Evolutionary conservation across 2,888 invertebrate species (phyloP).

Genomic region (Creontiades dilutus): DNA sequence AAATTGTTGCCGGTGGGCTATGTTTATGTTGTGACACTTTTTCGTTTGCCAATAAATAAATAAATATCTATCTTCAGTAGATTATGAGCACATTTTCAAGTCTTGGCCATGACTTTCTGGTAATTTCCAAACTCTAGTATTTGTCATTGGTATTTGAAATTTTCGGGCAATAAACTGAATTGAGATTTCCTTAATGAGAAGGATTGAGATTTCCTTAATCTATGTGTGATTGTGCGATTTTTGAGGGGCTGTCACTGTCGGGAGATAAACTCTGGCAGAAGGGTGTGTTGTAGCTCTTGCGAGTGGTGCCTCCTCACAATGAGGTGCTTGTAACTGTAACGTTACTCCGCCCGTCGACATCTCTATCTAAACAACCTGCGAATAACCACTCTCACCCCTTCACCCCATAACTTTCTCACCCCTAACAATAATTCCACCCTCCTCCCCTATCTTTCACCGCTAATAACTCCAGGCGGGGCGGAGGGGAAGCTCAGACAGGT

Average conservation of each 20-base stretch:
- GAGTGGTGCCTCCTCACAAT: background rate
- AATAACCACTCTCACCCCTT: background rate
- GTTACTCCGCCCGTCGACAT: background rate
- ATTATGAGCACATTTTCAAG: too few species aligned
- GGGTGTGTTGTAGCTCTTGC: background rate
- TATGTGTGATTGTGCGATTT: too few species aligned
- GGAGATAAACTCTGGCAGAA: background rate
- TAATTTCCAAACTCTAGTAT: too few species aligned
- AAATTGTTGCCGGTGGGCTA: too few species aligned
- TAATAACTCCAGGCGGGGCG: background rate
- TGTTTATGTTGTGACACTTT: too few species aligned
- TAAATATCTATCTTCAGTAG: too few species aligned
- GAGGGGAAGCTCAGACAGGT: constrained; percentile 32
- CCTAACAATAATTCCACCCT: background rate
- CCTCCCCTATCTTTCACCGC: background rate
- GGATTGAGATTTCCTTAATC: too few species aligned
- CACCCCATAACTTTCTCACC: background rate
- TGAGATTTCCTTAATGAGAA: too few species aligned
- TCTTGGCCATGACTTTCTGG: too few species aligned
- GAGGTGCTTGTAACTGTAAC: background rate
- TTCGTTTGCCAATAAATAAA: too few species aligned
- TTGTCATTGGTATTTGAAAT: too few species aligned
- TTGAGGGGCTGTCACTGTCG: background rate
- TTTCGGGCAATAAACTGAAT: too few species aligned
- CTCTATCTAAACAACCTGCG: background rate